A percentile compares a stretch with the other conserved stretches of the same genome.
phyloP scores from a whole-genome alignment of 2,113 vertebrate species.

The human region DNA sequence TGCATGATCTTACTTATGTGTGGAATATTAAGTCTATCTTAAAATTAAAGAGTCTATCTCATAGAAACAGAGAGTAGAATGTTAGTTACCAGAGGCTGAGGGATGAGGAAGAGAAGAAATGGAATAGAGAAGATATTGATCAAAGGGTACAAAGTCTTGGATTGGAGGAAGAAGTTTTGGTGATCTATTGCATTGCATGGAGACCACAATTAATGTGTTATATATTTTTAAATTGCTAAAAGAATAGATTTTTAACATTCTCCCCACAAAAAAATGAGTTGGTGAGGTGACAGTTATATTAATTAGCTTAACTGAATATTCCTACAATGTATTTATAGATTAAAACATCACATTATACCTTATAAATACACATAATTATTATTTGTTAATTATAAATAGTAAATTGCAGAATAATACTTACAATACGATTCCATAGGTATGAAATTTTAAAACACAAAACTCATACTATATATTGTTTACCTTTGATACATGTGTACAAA shows the following conservation, averaged over 20 bases:
- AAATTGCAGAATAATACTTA: neutral
- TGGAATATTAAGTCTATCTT: neutral
- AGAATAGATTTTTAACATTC: neutral
- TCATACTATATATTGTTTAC: neutral
- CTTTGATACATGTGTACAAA: neutral
- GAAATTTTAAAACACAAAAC: neutral
- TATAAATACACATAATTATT: neutral
- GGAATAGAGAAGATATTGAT: neutral
- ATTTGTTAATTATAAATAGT: neutral
- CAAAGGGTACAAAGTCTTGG: neutral
- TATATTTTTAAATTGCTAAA: neutral
- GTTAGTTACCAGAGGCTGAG: neutral
- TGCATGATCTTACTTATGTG: neutral
- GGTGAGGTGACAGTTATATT: neutral
- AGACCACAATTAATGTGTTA: neutral
- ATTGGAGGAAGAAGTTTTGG: neutral
- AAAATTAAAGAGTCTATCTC: neutral
- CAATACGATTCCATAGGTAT: neutral
- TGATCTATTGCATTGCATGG: neutral
- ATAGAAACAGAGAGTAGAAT: neutral
- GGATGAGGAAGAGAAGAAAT: neutral
- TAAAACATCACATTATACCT: neutral
- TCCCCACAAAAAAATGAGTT: neutral
- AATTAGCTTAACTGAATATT: neutral
- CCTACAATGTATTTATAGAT: neutral